phyloP scores from a whole-genome alignment of 2,113 vertebrate species.

The Rissa tridactyla region DNA sequence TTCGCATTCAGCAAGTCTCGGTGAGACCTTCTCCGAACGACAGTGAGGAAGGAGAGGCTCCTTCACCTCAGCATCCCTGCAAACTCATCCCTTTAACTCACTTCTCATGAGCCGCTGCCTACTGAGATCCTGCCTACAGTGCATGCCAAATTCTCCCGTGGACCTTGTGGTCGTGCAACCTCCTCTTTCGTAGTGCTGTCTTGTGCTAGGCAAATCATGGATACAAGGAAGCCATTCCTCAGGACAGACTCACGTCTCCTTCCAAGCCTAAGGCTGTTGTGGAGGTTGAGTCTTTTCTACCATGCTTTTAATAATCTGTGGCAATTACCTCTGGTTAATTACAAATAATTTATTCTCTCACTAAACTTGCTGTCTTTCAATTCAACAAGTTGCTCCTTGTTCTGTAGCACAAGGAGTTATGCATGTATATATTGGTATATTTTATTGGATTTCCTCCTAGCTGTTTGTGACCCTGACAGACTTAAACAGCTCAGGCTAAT shows the following conservation, averaged over 20 bases:
- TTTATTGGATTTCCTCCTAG: not conserved
- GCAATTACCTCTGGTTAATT: not conserved
- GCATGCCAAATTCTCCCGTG: not conserved
- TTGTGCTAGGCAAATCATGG: fast-evolving
- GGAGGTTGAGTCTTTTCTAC: not conserved
- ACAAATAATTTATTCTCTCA: not conserved
- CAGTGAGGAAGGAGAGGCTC: not conserved
- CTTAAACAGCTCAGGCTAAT: not conserved
- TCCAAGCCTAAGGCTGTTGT: not conserved
- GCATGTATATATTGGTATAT: no score
- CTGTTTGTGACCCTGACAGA: not conserved
- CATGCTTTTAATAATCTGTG: not conserved
- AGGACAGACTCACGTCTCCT: not conserved
- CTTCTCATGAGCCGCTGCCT: fast-evolving
- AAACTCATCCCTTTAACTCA: not conserved
- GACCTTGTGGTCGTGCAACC: fast-evolving
- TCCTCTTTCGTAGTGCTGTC: not conserved
- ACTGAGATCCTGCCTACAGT: not conserved
- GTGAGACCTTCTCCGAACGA: no score
- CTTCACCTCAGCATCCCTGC: not conserved
- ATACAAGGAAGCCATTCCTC: not conserved
- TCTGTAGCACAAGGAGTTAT: not conserved
- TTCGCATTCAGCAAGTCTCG: fast-evolving
- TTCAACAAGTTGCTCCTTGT: not conserved
- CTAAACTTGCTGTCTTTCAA: not conserved